Percentiles rank a stretch among this genome's conserved stretches.
These are phyloP conservation scores for Oreortyx pictus DNA, from an alignment of 2,797 vertebrate genomes.

Conservation along the genomic window DNA sequence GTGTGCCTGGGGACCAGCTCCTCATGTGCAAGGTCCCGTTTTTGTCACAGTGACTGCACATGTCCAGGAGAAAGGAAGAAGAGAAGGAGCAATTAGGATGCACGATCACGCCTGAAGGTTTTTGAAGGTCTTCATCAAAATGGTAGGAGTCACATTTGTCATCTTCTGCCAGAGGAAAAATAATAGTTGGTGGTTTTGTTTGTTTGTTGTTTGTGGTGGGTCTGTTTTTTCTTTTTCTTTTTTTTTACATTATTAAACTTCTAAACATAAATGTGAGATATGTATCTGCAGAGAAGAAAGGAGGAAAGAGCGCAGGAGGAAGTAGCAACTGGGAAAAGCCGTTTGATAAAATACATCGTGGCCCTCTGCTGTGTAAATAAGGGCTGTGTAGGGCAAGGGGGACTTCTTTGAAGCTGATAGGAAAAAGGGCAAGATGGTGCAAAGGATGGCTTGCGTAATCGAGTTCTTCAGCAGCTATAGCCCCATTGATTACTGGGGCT, in stretches of 20 bases:
- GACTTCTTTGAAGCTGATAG: neutral
- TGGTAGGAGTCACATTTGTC: neutral
- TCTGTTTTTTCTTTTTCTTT: neutral
- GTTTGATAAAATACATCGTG: neutral
- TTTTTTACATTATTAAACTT: neutral
- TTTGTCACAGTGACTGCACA: neutral
- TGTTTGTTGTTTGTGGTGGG: neutral
- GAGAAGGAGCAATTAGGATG: neutral
- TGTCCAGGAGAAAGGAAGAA: rapidly evolving
- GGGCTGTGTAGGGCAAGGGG: neutral
- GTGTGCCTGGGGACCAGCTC: neutral
- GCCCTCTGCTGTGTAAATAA: neutral
- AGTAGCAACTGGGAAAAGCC: neutral
- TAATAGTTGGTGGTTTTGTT: neutral
- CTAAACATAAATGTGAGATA: neutral
- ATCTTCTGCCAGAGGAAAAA: neutral
- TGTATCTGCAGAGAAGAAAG: neutral
- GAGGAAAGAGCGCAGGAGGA: neutral
- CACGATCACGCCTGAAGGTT: neutral
- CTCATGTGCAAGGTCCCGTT: rapidly evolving
- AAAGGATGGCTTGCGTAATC: neutral
- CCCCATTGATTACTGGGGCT: neutral
- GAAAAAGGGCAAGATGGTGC: neutral
- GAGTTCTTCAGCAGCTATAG: neutral
- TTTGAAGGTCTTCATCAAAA: neutral